Evolutionary conservation across 2,113 vertebrate genomes (phyloP).

Genomic region (Tor tambroides): DNA sequence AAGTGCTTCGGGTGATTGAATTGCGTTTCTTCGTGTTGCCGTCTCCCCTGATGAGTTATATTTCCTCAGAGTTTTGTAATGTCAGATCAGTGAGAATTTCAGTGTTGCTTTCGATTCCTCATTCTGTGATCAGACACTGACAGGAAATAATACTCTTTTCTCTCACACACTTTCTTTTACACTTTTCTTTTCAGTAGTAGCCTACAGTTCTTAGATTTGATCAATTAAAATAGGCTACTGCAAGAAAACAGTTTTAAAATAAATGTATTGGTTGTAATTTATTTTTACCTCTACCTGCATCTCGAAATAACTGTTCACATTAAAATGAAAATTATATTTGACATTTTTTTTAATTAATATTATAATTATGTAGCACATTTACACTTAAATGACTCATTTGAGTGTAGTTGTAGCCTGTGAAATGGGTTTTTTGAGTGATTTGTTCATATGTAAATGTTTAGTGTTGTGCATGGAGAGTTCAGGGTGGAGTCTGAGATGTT

Average conservation of each 20-base stretch:
- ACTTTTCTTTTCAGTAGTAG: neutral
- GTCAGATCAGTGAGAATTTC: neutral
- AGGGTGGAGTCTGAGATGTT: neutral
- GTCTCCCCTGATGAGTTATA: neutral
- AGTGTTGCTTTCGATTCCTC: slow-evolving; percentile 45
- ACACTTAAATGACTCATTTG: neutral
- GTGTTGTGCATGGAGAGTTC: neutral
- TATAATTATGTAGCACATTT: neutral
- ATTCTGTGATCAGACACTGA: slow-evolving; percentile 32
- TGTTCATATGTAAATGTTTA: slow-evolving; percentile 6
- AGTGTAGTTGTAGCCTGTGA: neutral
- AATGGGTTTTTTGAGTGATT: neutral
- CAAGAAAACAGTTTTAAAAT: neutral
- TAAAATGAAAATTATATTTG: neutral
- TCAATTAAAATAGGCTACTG: neutral
- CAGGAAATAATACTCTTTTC: slow-evolving; percentile 37
- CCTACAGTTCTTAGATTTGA: neutral
- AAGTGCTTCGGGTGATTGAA: neutral
- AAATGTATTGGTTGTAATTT: neutral
- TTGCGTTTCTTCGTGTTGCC: neutral
- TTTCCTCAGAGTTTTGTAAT: neutral
- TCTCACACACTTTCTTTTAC: neutral
- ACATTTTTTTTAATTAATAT: neutral
- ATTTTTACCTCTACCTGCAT: neutral
- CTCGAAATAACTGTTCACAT: neutral